Evolutionary conservation across 2,113 vertebrate species (phyloP).

Genomic region (Hassar affinis): DNA sequence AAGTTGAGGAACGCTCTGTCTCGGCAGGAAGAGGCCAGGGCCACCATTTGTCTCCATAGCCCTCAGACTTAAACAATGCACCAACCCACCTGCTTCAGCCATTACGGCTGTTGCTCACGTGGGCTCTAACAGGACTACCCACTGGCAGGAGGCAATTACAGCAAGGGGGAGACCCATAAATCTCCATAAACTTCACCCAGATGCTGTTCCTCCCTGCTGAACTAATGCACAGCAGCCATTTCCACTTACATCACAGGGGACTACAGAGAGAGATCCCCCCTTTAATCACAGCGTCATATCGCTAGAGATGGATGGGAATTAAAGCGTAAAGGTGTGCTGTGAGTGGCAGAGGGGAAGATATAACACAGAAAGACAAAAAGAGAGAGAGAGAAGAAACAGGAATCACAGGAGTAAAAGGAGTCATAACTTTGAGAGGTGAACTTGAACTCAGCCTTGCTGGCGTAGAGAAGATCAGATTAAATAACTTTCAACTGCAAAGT

Average conservation of each 20-base stretch:
- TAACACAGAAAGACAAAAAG: background rate
- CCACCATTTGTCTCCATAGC: conserved; percentile 78
- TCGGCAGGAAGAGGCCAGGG: conserved; percentile 46
- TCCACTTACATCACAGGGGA: conserved; percentile 20
- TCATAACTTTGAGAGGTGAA: background rate
- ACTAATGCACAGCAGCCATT: conserved; percentile 59
- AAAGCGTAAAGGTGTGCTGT: conserved; percentile 9
- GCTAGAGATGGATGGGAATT: conserved; percentile 27
- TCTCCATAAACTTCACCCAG: conserved; percentile 78
- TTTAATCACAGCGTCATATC: conserved; percentile 45
- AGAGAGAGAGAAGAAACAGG: background rate
- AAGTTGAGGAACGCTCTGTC: conserved; percentile 65
- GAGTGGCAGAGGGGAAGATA: background rate
- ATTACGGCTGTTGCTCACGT: conserved; percentile 57
- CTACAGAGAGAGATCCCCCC: conserved; percentile 33
- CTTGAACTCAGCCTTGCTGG: background rate
- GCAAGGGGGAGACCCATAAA: conserved; percentile 72
- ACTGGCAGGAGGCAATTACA: conserved; percentile 74
- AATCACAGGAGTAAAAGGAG: background rate
- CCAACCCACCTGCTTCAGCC: conserved; percentile 71
- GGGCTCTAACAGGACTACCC: conserved; percentile 68
- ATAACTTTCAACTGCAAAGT: background rate
- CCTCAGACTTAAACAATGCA: conserved; percentile 62
- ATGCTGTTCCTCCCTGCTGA: conserved; percentile 64
- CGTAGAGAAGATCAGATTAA: background rate